Evolutionary conservation across 1,140 invertebrate species (phyloP).

Genomic region (Neodiprion virginianus): DNA sequence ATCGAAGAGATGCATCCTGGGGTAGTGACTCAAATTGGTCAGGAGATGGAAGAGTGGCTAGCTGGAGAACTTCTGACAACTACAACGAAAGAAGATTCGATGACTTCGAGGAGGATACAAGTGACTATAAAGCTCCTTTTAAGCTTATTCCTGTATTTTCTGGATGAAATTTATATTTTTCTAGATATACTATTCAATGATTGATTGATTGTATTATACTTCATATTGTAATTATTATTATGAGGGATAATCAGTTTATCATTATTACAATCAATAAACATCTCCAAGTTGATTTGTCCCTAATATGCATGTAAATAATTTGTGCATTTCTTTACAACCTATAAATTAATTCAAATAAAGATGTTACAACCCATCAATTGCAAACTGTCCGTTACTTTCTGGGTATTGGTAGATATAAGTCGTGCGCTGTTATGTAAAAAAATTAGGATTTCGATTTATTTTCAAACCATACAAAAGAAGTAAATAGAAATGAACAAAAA

Average conservation of each 20-base stretch:
- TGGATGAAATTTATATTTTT: neutral
- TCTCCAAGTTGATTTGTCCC: neutral
- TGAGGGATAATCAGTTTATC: neutral
- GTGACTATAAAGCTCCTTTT: neutral
- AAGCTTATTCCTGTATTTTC: slow-evolving; percentile 14
- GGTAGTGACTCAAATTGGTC: neutral
- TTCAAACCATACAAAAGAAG: neutral
- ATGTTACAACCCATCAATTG: too few species aligned
- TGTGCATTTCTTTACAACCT: too few species aligned
- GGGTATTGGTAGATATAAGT: too few species aligned
- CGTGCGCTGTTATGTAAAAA: too few species aligned
- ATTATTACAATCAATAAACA: neutral
- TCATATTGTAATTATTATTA: neutral
- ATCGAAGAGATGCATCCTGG: neutral
- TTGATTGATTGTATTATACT: neutral
- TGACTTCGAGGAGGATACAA: neutral
- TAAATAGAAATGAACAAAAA: neutral
- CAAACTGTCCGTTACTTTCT: too few species aligned
- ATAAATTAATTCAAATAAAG: too few species aligned
- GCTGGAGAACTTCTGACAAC: neutral
- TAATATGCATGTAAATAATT: neutral
- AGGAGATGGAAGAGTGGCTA: neutral
- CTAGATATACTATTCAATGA: neutral
- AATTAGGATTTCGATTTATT: neutral
- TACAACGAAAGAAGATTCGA: neutral